phyloP scores from a whole-genome alignment of 2,113 vertebrate species.

The Heptranchias perlo region DNA sequence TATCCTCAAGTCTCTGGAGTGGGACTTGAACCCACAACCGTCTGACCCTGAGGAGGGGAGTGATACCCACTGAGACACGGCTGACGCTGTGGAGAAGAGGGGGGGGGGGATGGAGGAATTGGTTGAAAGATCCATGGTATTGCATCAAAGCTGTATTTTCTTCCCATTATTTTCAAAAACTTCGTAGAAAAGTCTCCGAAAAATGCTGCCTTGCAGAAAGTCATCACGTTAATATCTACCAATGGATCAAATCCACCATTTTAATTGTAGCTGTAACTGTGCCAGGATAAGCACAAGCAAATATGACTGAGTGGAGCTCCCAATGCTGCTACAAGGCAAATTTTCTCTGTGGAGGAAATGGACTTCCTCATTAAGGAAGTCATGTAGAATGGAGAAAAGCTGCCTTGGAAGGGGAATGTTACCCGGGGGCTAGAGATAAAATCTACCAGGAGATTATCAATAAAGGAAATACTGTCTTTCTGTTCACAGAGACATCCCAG shows the following conservation, averaged over 20 bases:
- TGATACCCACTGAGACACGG: background rate
- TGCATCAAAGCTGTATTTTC: background rate
- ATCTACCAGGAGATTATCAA: background rate
- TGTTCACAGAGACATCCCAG: background rate
- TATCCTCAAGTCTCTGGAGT: too few relatives aligned
- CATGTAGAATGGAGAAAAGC: slow-evolving; percentile 8
- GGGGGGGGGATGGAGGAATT: too few relatives aligned
- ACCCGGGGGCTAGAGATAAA: slow-evolving; percentile 1
- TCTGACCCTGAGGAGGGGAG: background rate
- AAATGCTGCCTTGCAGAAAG: background rate
- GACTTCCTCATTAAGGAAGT: slow-evolving; percentile 32
- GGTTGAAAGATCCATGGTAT: background rate
- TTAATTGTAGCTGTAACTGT: background rate
- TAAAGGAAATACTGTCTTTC: background rate
- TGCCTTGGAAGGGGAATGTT: background rate
- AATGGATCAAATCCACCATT: background rate
- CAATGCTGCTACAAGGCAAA: slow-evolving; percentile 17
- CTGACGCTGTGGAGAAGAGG: background rate
- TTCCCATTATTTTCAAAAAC: background rate
- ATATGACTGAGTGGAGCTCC: slow-evolving; percentile 10
- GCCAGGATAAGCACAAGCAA: background rate
- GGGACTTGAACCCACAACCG: background rate
- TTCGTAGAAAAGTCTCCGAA: background rate
- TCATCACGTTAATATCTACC: too few relatives aligned
- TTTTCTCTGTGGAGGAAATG: background rate